These are phyloP conservation scores for Linnaemya tessellans DNA, from an alignment of 2,888 invertebrate species.

Conservation along the genomic window DNA sequence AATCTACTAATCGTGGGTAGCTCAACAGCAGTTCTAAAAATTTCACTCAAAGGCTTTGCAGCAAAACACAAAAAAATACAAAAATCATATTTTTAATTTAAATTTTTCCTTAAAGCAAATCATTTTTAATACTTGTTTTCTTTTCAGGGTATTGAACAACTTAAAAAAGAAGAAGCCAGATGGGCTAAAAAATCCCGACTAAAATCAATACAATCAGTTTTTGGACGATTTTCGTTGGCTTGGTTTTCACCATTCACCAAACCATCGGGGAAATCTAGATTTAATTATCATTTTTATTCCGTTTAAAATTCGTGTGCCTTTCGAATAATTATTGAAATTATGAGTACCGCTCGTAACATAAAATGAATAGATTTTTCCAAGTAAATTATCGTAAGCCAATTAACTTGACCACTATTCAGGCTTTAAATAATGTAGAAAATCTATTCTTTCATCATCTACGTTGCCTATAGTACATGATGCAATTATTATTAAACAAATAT, in stretches of 20 bases:
- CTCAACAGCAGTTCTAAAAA: too few relatives aligned
- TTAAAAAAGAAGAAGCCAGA: constrained; percentile 97
- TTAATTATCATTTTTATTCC: constrained; percentile 92
- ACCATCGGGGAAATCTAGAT: constrained; percentile 90
- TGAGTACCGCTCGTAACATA: constrained; percentile 3
- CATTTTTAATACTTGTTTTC: too few relatives aligned
- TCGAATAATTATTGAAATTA: constrained; percentile 27
- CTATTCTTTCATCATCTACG: constrained; percentile 16
- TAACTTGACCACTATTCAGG: background rate
- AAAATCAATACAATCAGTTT: constrained; percentile 98
- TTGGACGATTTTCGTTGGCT: constrained; percentile 96
- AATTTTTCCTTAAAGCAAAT: too few relatives aligned
- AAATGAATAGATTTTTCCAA: constrained; percentile 6
- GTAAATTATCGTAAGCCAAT: constrained; percentile 21
- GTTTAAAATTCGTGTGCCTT: constrained; percentile 85
- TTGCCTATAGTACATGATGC: constrained; percentile 31
- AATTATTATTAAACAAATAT: background rate
- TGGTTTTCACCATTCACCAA: constrained; percentile 93
- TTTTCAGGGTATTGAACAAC: constrained; percentile 95
- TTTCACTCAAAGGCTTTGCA: too few relatives aligned
- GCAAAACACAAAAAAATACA: too few relatives aligned
- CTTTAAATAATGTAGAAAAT: constrained; percentile 62
- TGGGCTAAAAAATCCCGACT: constrained; percentile 96
- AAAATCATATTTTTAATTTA: too few relatives aligned
- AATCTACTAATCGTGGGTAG: too few relatives aligned